Evolutionary conservation across 2,113 vertebrate genomes (phyloP).

Genomic region (Forbesichthys agassizii): DNA sequence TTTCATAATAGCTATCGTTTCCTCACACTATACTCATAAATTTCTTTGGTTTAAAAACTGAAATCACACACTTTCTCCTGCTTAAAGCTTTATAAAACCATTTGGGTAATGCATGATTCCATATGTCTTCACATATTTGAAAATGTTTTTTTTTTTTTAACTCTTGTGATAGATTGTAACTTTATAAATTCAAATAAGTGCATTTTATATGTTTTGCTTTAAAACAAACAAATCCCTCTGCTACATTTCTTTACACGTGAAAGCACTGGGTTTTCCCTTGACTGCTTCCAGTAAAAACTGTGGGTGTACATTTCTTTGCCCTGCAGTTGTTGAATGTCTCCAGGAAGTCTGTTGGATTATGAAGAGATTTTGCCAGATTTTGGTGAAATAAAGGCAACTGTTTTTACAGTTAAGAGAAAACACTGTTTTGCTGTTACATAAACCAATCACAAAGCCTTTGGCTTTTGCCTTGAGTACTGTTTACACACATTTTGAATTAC

Average conservation of each 20-base stretch:
- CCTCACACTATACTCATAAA: too few relatives aligned
- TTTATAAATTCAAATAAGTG: conserved; percentile 46
- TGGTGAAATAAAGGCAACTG: conserved; percentile 45
- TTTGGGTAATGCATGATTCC: too few relatives aligned
- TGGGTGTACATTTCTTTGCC: conserved; percentile 45
- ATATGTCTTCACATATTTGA: neutral
- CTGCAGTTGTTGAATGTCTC: conserved; percentile 52
- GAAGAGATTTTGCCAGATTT: conserved; percentile 60
- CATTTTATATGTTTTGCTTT: conserved; percentile 25
- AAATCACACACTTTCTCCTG: too few relatives aligned
- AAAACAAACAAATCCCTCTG: conserved; percentile 37
- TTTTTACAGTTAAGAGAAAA: conserved; percentile 11
- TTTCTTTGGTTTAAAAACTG: too few relatives aligned
- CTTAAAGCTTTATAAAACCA: too few relatives aligned
- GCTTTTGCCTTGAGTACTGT: conserved; percentile 37
- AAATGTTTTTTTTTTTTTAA: neutral
- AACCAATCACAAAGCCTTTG: conserved; percentile 50
- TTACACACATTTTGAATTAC: conserved; percentile 42
- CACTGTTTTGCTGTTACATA: conserved; percentile 45
- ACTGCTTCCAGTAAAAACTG: conserved; percentile 46
- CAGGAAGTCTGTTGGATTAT: conserved; percentile 60
- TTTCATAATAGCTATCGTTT: too few relatives aligned
- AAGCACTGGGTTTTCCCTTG: conserved; percentile 28
- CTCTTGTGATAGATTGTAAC: conserved; percentile 26
- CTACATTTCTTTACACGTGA: conserved; percentile 31